Percentiles rank a stretch among this genome's conserved stretches.
Evolutionary conservation across 2,113 vertebrate genomes (phyloP).

Genomic region (Pituophis catenifer): DNA sequence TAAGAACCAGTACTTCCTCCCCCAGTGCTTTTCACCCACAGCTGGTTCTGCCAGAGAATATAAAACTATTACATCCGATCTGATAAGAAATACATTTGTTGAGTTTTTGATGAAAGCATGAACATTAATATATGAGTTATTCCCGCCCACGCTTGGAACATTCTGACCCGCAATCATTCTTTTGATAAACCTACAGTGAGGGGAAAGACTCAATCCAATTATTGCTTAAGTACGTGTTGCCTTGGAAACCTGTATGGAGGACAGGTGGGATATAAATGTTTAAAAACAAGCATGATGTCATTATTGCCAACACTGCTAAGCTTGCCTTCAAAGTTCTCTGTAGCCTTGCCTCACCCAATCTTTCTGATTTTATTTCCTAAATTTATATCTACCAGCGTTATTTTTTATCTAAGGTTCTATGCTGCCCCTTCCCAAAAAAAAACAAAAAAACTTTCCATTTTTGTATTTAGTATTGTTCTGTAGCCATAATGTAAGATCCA

Average conservation of each 20-base stretch:
- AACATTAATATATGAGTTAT: not conserved
- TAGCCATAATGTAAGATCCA: not conserved
- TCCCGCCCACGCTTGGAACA: not conserved
- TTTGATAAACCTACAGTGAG: not conserved
- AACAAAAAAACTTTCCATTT: not conserved
- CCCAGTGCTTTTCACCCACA: not conserved
- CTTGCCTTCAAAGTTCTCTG: not conserved
- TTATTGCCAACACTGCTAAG: not conserved
- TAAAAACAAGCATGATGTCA: not conserved
- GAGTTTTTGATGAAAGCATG: not conserved
- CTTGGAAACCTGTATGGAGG: not conserved
- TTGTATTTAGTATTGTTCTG: not conserved
- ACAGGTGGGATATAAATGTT: not conserved
- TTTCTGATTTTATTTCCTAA: not conserved
- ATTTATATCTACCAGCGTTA: not conserved
- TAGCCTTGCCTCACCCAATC: not conserved
- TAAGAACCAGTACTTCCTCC: not conserved
- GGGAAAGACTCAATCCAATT: too few relatives aligned
- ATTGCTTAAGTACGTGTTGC: not conserved
- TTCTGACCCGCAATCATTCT: not conserved
- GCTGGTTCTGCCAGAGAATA: constrained; percentile 1
- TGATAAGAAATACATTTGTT: constrained; percentile 5
- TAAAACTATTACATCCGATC: constrained; percentile 5
- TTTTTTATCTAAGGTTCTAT: not conserved
- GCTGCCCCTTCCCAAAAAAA: not conserved